phyloP scores from a whole-genome alignment of 2,113 vertebrate genomes.

The Noctilio leporinus region DNA sequence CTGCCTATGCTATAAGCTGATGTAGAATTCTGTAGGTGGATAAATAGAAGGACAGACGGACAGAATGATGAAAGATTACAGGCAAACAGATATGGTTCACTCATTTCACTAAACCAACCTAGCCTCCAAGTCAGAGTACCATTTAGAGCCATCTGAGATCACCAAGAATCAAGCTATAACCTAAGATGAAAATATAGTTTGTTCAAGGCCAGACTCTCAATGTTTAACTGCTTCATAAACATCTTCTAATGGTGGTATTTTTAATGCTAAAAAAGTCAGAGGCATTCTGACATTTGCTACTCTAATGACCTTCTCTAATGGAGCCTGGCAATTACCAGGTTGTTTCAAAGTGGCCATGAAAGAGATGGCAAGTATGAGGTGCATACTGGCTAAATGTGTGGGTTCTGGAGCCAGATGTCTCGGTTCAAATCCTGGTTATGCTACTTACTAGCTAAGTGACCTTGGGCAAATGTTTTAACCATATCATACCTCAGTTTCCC shows the following conservation, averaged over 20 bases:
- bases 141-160: neutral
- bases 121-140: neutral
- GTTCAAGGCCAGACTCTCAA: neutral
- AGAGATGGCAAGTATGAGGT: neutral
- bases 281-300: neutral
- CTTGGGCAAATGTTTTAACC: neutral
- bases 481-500: neutral
- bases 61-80: neutral
- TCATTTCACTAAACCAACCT: neutral
- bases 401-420: neutral
- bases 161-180: neutral
- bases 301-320: constrained; percentile 4
- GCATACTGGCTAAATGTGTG: neutral
- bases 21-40: neutral
- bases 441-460: neutral
- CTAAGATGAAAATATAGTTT: neutral
- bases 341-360: constrained; percentile 12
- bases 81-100: neutral
- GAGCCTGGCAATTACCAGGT: neutral
- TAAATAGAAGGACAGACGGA: neutral
- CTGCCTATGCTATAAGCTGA: neutral
- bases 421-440: neutral
- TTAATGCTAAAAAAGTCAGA: constrained; percentile 2
- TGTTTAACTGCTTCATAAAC: neutral
- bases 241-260: neutral